Conservation (phyloP, 2,113 vertebrate genomes). For the Xenopus tropicalis region UCB_Xtro_10.0 CM004450.2:54791501-54792000, state of each 20-base stretch:
- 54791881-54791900: too few relatives aligned
- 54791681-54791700: constrained; percentile 4
- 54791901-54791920: too few relatives aligned
- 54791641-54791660: constrained; percentile 17
- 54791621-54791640: background rate
- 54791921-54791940: too few relatives aligned
- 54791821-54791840: too few relatives aligned
- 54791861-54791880: too few relatives aligned
- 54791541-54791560: constrained; percentile 6
- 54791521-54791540: constrained; percentile 30
- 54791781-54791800: too few relatives aligned
- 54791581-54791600: constrained; percentile 18
- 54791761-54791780: too few relatives aligned
- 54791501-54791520: constrained; percentile 21
- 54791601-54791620: constrained; percentile 2
- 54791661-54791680: constrained; percentile 2
- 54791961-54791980: too few relatives aligned
- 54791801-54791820: too few relatives aligned
- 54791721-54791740: background rate
- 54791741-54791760: background rate
- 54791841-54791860: too few relatives aligned
- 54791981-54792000: too few relatives aligned
- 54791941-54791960: too few relatives aligned
- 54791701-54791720: background rate
- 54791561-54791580: constrained; percentile 4